phyloP scores from a whole-genome alignment of 2,113 vertebrate species.

The Istiophorus platypterus region DNA sequence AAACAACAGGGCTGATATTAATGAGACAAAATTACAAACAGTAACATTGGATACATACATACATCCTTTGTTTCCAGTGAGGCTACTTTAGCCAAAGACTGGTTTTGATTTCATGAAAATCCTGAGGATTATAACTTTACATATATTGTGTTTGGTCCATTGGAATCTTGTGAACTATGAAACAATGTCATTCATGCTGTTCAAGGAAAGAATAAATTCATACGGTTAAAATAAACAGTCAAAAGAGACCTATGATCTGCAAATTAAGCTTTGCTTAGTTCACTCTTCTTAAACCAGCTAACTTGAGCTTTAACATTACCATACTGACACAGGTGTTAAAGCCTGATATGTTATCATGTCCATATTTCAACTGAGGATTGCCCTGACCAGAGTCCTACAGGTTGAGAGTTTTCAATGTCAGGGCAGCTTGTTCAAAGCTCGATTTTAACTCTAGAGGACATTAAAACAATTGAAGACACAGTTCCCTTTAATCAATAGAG shows the following conservation, averaged over 20 bases:
- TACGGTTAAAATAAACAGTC: background rate
- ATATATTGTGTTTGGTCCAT: slow-evolving; percentile 47
- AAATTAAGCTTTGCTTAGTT: background rate
- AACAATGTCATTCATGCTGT: slow-evolving; percentile 23
- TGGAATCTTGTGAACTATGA: slow-evolving; percentile 31
- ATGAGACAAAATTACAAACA: no score
- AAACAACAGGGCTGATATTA: background rate
- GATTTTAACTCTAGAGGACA: background rate
- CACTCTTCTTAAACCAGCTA: slow-evolving; percentile 33
- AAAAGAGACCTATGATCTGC: background rate
- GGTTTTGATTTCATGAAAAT: background rate
- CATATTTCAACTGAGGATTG: background rate
- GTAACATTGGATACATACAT: background rate
- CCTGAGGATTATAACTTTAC: slow-evolving; percentile 40
- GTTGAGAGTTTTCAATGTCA: background rate
- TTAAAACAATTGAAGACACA: background rate
- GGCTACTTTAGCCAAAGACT: background rate
- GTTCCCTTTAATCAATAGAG: slow-evolving; percentile 27
- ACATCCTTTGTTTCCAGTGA: background rate
- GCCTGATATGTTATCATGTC: slow-evolving; percentile 9
- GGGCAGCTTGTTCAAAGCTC: background rate
- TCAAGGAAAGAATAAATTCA: background rate
- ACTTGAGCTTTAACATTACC: slow-evolving; percentile 50
- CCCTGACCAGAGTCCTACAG: slow-evolving; percentile 12
- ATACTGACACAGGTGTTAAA: background rate